Evolutionary conservation across 2,797 vertebrate genomes (phyloP), one percentile per base, ranked within the genome.

Genomic region (Pantherophis alleghaniensis): DNA sequence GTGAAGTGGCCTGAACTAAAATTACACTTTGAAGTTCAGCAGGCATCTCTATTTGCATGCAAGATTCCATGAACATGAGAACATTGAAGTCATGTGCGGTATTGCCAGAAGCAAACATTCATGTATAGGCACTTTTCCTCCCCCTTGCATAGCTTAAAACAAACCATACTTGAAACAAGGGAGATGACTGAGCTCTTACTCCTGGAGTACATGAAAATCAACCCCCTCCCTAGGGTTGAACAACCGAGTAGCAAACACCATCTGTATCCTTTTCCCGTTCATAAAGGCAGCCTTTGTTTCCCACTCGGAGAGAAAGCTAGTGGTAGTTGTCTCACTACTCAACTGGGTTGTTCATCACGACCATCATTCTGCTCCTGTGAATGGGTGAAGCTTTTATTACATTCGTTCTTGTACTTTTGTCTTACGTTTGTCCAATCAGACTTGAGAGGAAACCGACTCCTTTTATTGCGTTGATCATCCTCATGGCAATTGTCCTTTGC

Each of bases 241-340:
- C 55, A n/a, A 83, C 87, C 16, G 91, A 96, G 95, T 95, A 91
- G 96, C 96, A 97, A 96, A 96, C 96, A 97, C 96, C 96, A 97
- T 97, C 97, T 97, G 96, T 96, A 97, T 97, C 97, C 97, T 97
- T 97, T 97, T 97, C 95, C 97, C 96, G 94, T 96, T 94, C 95
- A 96, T 97, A 97, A 97, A 97, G 95, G 95, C 96, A 96, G 96
- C 95, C 95, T 97, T 97, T 96, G 96, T 95, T 94, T 95, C 53
- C 95, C 92, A 11, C 11, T 89, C 26, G 88, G 96, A 97, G 95
- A 66, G 95, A 97, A 96, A 97, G 94, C 92, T 94, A 95, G 86
- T 90, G 94, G 91, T 94, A 95, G 95, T 94, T 95, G 94, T 86
- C 92, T 87, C 94, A 94, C 96, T 95, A 95, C 93, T 94, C 92